These are phyloP conservation scores for Meiosimyza decipiens DNA, from an alignment of 2,888 invertebrate species.

Conservation along the genomic window DNA sequence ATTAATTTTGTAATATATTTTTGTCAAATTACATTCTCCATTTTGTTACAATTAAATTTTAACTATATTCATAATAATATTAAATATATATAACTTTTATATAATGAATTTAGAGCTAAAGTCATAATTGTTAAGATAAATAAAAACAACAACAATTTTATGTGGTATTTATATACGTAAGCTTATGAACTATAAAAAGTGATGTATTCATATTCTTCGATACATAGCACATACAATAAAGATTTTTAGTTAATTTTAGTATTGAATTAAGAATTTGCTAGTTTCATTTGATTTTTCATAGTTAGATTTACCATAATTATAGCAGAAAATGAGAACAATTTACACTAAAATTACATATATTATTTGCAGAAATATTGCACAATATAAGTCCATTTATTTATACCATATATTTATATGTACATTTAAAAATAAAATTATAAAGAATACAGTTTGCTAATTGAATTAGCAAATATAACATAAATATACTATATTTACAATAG, in stretches of 20 bases:
- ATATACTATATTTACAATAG: too few species aligned
- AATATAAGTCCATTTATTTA: background rate
- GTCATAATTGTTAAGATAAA: background rate
- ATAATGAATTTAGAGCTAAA: background rate
- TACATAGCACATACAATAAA: too few species aligned
- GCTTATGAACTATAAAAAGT: too few species aligned
- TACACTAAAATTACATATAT: background rate
- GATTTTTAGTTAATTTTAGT: background rate
- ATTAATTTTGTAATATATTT: constrained; percentile 28
- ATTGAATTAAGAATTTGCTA: constrained; percentile 10
- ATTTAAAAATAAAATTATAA: background rate
- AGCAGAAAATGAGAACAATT: background rate
- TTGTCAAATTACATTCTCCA: constrained; percentile 41
- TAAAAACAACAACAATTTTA: constrained; percentile 20
- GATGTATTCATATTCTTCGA: too few species aligned
- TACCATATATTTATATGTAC: background rate
- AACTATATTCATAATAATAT: constrained; percentile 37
- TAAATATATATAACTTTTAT: constrained; percentile 35
- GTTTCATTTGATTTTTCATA: background rate
- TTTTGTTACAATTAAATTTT: constrained; percentile 32
- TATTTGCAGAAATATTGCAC: constrained; percentile 4
- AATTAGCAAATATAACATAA: background rate
- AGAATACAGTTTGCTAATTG: background rate
- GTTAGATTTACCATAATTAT: background rate
- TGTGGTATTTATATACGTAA: background rate